Base-by-base conservation (phyloP, 1,140 invertebrate species). In the Diabrotica undecimpunctata region DNA sequence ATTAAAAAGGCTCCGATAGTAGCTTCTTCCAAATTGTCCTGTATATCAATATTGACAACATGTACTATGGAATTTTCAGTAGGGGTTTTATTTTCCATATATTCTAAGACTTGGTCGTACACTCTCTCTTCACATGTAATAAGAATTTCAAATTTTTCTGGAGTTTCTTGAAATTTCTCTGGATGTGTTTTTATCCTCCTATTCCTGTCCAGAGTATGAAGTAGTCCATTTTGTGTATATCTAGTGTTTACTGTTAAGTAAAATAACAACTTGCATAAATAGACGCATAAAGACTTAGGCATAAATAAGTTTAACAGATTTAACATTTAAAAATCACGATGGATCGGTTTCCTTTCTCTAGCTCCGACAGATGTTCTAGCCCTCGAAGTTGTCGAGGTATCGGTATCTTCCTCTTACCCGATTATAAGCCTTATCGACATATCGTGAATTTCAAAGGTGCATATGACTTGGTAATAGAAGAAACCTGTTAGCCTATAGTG, bases 1-100 rank as follows among this genome's bases (percentile, higher is more conserved):
- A 99, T 97, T 65, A 98, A 83, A 82, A 99, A 97, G n/a, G 97
- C 97, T 66, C 98, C 98, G 75, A 99, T 91, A n/a, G 97, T 97
- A 0, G 97, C 97, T 79, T 99, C 98, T 83, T 99, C 97, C 66
- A 99, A 96, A 81, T 99, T 99, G 83, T 99, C 98, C 80, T 96
- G 95, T 77, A 99, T 98, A 77, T 99, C 97, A 71, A 99, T 92
- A 80, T 99, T 99, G 36, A 99, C 92, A 10, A 99, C 87, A 83
- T 99, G 98, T 2, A 95, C 95, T 7, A 93, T 90, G 61, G 91
- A 88, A 80, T 91, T 93, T 65, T 88, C 86, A 61, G 87, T 83
- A 2, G 89, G 89, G 50, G 84, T 83, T 75, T 84, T 84, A 13
- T 83, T 86, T 69, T 89, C 88, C 86, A 91, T 90, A 77, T 84